Conservation (phyloP, 2,888 invertebrate genomes). For the Eupithecia subfuscata region DNA sequence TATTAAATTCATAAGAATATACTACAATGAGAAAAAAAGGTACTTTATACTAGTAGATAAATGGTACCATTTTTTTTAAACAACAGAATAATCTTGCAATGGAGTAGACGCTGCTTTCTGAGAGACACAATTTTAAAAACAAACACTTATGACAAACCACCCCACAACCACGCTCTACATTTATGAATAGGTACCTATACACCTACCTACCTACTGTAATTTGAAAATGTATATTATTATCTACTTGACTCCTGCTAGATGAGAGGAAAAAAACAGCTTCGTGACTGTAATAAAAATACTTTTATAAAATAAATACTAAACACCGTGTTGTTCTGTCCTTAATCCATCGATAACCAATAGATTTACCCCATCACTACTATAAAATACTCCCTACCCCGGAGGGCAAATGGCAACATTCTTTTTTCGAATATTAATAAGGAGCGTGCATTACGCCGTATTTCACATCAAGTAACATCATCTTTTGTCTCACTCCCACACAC, state of each 20-base stretch:
- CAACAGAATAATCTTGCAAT: too few species aligned
- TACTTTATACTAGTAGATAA: too few species aligned
- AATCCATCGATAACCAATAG: constrained; percentile 15
- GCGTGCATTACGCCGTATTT: constrained; percentile 81
- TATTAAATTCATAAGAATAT: too few species aligned
- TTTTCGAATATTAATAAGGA: constrained; percentile 82
- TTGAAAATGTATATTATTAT: neutral
- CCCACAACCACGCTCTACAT: neutral
- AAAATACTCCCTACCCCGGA: constrained; percentile 70
- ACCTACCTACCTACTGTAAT: neutral
- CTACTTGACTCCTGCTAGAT: neutral
- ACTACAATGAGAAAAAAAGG: too few species aligned
- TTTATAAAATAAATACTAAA: neutral
- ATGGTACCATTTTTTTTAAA: too few species aligned
- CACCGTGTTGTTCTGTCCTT: neutral
- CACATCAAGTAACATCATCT: constrained; percentile 74
- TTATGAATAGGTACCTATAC: neutral
- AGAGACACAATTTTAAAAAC: neutral
- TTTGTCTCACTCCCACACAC: constrained; percentile 52
- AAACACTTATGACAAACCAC: neutral
- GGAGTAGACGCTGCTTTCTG: too few species aligned
- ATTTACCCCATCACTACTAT: constrained; percentile 54
- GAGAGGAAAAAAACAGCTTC: neutral
- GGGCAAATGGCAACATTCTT: constrained; percentile 80
- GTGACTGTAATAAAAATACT: neutral